Evolutionary conservation across 2,888 invertebrate genomes (phyloP).

Genomic region (Sympetrum striolatum): DNA sequence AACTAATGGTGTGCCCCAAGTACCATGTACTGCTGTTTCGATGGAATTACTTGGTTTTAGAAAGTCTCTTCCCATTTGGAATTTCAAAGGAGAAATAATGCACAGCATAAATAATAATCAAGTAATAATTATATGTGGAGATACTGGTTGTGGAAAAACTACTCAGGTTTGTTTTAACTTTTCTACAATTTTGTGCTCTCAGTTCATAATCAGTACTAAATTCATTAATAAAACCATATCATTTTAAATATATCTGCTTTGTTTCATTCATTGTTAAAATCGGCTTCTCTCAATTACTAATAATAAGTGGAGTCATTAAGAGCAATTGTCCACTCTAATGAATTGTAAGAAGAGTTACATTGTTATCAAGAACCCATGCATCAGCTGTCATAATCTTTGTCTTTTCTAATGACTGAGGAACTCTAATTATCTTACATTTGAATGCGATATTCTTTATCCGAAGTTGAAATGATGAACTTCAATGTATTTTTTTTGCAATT

Average conservation of each 20-base stretch:
- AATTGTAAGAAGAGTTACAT: too few species aligned
- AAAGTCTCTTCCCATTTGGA: constrained; percentile 74
- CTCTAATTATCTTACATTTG: too few species aligned
- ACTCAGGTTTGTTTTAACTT: constrained; percentile 70
- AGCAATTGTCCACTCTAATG: too few species aligned
- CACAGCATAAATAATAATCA: constrained; percentile 71
- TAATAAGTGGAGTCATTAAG: neutral
- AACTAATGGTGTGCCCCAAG: constrained; percentile 72
- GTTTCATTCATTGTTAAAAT: neutral
- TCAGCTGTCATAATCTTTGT: too few species aligned
- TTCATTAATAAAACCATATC: neutral
- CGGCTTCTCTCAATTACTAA: neutral
- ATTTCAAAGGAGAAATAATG: constrained; percentile 70
- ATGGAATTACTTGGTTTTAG: constrained; percentile 67
- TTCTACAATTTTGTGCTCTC: neutral
- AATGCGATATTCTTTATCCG: too few species aligned
- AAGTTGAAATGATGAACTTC: too few species aligned
- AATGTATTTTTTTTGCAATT: too few species aligned
- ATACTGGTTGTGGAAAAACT: constrained; percentile 94
- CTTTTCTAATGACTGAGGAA: too few species aligned
- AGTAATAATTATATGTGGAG: constrained; percentile 73
- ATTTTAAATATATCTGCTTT: neutral
- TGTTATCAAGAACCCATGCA: too few species aligned
- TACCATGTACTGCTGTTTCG: constrained; percentile 65
- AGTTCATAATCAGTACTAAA: neutral